Conservation (phyloP, 2,113 vertebrate genomes). For the Chlorodrepanis virens region DNA sequence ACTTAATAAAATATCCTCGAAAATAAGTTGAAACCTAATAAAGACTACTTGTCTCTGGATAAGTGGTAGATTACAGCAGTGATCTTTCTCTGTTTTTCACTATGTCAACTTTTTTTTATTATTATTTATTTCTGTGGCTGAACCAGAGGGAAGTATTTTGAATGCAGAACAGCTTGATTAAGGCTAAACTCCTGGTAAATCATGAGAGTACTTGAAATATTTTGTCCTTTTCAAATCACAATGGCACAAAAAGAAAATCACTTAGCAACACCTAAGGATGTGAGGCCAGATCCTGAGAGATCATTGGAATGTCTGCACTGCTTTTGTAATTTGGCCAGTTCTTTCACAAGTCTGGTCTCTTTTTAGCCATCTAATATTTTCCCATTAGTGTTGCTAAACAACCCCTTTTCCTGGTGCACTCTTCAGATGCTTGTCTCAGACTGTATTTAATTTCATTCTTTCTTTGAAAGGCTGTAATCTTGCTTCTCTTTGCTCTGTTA, state of each 20-base stretch:
- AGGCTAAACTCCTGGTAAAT: neutral
- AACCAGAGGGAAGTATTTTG: neutral
- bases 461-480: neutral
- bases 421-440: neutral
- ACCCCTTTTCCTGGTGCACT: neutral
- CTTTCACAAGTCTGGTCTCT: neutral
- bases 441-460: constrained; percentile 29
- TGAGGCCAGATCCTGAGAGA: neutral
- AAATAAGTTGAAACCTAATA: neutral
- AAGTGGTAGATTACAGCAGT: neutral
- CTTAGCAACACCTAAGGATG: constrained; percentile 11
- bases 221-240: constrained; percentile 3
- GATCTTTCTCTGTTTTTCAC: neutral
- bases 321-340: neutral
- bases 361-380: neutral
- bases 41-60: neutral
- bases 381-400: constrained; percentile 44
- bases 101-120: neutral
- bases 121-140: neutral
- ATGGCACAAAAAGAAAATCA: neutral
- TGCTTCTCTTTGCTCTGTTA: constrained; percentile 12
- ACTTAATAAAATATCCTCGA: neutral
- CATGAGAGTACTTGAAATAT: neutral
- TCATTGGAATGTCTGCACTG: neutral
- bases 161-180: neutral